These are phyloP conservation scores for Tragelaphus strepsiceros DNA, from an alignment of 2,113 vertebrate species.

Conservation along the genomic window DNA sequence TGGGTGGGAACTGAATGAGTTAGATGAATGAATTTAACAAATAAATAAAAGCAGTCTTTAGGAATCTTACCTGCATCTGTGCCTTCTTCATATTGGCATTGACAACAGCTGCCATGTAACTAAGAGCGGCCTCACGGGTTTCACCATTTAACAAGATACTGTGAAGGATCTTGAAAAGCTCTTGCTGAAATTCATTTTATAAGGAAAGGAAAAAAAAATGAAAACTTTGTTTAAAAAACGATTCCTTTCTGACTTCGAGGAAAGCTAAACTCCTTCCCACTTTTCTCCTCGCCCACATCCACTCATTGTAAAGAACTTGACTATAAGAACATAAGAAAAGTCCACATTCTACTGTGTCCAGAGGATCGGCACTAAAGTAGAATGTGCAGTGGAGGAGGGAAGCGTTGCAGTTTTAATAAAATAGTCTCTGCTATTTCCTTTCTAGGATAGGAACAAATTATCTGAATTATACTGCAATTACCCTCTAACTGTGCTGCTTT, in stretches of 20 bases:
- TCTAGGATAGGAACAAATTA: background rate
- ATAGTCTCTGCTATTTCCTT: background rate
- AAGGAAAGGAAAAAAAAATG: constrained; percentile 3
- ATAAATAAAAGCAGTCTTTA: fast-evolving
- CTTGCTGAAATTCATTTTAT: constrained; percentile 84
- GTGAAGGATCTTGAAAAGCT: constrained; percentile 96
- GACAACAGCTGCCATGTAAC: constrained; percentile 96
- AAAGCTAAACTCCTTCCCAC: background rate
- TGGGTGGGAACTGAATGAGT: background rate
- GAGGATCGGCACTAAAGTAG: background rate
- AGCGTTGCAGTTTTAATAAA: background rate
- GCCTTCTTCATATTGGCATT: constrained; percentile 98
- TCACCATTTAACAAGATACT: constrained; percentile 95
- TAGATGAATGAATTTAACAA: fast-evolving
- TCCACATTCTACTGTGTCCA: fast-evolving
- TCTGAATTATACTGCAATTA: background rate
- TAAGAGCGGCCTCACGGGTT: constrained; percentile 93
- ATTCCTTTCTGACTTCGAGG: background rate
- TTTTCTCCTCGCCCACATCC: background rate
- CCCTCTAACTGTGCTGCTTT: background rate
- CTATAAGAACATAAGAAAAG: background rate
- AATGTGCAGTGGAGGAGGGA: fast-evolving
- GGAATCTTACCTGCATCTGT: constrained; percentile 94
- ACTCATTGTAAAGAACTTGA: background rate
- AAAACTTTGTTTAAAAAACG: background rate